A percentile compares a stretch with the other conserved stretches of the same genome.
Conservation (phyloP, 2,113 vertebrate species). For the Pteruthius melanotis region DNA sequence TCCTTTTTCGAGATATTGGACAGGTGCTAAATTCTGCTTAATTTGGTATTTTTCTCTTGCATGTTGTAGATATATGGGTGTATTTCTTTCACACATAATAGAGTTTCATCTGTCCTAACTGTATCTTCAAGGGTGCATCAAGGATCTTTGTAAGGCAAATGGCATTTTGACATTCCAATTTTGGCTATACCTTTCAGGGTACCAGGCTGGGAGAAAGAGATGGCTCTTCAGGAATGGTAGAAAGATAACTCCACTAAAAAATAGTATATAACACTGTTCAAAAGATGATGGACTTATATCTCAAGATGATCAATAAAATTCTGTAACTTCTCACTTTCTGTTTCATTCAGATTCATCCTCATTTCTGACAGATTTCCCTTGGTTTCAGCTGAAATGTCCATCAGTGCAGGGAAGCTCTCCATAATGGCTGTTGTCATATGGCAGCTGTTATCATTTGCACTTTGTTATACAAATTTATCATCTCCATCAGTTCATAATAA, state of each 20-base stretch:
- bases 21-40: neutral
- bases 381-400: neutral
- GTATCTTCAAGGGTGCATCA: neutral
- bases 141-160: neutral
- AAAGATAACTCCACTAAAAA: neutral
- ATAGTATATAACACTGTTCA: neutral
- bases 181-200: neutral
- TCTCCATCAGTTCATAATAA: neutral
- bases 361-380: neutral
- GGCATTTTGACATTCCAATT: neutral
- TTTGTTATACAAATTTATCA: conserved; percentile 27
- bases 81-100: neutral
- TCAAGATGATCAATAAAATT: neutral
- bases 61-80: neutral
- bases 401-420: neutral
- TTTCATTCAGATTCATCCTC: neutral
- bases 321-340: neutral
- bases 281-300: neutral
- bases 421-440: neutral
- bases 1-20: neutral
- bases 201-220: neutral
- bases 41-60: neutral
- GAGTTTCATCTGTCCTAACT: neutral
- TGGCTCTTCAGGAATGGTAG: neutral
- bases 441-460: neutral